Conservation (phyloP, 92 coral and sea anemone genomes). For the Epizoanthus stellaris region DNA sequence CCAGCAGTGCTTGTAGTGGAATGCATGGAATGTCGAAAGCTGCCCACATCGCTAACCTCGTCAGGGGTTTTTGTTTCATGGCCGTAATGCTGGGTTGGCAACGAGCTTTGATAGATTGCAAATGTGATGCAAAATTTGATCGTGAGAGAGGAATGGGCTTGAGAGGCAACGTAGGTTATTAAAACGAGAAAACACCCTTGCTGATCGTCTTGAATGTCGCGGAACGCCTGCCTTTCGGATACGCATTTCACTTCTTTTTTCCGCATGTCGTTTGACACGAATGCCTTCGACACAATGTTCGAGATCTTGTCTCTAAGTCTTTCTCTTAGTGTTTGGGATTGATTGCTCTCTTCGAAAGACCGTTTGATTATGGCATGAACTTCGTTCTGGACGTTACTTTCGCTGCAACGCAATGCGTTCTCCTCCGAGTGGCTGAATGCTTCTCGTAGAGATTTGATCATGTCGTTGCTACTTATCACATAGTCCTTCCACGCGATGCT, state of each 20-base stretch:
- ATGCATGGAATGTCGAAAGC: background rate
- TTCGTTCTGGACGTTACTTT: background rate
- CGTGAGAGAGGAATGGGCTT: background rate
- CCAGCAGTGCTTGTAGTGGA: background rate
- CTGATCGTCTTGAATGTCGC: background rate
- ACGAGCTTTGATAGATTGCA: slow-evolving; percentile 15
- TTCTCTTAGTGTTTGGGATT: background rate
- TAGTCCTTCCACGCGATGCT: background rate
- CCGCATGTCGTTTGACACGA: background rate
- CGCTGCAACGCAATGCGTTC: background rate
- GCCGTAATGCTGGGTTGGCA: background rate
- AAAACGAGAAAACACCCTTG: slow-evolving; percentile 4
- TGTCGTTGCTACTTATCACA: background rate
- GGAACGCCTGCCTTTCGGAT: background rate
- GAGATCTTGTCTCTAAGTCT: background rate
- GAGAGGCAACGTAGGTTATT: slow-evolving; percentile 7
- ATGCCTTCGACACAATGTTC: slow-evolving; percentile 5
- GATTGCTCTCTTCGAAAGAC: background rate
- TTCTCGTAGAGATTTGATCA: background rate
- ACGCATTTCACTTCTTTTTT: background rate
- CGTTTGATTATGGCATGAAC: background rate
- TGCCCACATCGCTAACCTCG: background rate
- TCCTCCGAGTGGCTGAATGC: background rate
- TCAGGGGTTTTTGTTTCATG: slow-evolving; percentile 7
- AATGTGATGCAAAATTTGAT: background rate